These are phyloP conservation scores for Alviniconcha strummeri DNA, from an alignment of 2,888 invertebrate genomes.

Conservation along the genomic window DNA sequence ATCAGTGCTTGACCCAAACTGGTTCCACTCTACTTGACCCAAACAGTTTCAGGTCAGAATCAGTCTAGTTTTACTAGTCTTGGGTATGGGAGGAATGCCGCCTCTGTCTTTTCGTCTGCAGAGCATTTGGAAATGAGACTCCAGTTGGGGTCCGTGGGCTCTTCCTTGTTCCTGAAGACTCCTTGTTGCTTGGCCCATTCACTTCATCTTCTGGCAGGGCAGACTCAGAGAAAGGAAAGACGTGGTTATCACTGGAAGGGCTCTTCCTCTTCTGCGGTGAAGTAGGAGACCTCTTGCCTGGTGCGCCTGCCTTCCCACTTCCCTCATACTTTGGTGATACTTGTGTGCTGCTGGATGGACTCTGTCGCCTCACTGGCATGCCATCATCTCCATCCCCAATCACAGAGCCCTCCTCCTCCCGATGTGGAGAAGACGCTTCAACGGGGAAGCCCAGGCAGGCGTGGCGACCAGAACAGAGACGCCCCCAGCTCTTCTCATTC, in stretches of 20 bases:
- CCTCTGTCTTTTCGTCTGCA: conserved; percentile 32
- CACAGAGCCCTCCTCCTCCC: not conserved
- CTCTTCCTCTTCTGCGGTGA: not conserved
- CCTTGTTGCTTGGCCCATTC: not conserved
- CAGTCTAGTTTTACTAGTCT: not conserved
- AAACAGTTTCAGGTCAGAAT: too few relatives aligned
- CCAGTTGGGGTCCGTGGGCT: conserved; percentile 27
- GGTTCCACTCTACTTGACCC: too few relatives aligned
- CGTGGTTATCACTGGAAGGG: not conserved
- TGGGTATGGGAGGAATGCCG: not conserved
- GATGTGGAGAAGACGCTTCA: not conserved
- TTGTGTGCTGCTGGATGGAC: not conserved
- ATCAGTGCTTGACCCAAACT: too few relatives aligned
- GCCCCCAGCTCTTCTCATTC: not conserved
- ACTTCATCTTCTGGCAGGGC: not conserved
- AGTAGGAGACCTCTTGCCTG: not conserved
- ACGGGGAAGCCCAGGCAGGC: not conserved
- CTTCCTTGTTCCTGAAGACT: conserved; percentile 21
- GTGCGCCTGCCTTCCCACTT: not conserved
- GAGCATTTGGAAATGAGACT: conserved; percentile 36
- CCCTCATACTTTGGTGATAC: too few relatives aligned
- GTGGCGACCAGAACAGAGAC: not conserved
- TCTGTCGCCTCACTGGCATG: not conserved
- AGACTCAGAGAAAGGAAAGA: not conserved
- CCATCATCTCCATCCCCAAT: not conserved